Conservation (phyloP, 1,140 invertebrate genomes). For the Trichonephila inaurata region DNA sequence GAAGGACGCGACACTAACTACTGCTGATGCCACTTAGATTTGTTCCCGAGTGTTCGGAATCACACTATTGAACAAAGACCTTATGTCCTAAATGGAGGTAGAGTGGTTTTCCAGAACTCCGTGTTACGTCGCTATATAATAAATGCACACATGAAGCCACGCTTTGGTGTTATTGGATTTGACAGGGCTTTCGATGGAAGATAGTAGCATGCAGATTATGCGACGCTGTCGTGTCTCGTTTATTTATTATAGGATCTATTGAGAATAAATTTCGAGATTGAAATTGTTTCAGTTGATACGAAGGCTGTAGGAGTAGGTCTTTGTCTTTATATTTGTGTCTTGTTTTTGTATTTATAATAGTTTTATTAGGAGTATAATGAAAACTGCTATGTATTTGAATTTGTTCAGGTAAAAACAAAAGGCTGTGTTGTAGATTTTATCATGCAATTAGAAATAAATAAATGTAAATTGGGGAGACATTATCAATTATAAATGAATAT, state of each 20-base stretch:
- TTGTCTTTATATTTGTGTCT: too few relatives aligned
- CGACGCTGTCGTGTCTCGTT: neutral
- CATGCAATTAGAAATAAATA: too few relatives aligned
- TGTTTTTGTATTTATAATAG: too few relatives aligned
- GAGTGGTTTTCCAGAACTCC: slow-evolving; percentile 3
- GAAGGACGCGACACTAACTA: slow-evolving; percentile 43
- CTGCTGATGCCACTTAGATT: slow-evolving; percentile 48
- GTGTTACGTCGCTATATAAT: slow-evolving; percentile 23
- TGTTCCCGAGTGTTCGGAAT: neutral
- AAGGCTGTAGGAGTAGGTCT: too few relatives aligned
- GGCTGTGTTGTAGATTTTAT: too few relatives aligned
- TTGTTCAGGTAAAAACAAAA: too few relatives aligned
- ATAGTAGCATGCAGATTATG: neutral
- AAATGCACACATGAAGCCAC: slow-evolving; percentile 15
- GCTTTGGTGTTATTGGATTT: slow-evolving; percentile 12
- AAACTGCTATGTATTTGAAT: too few relatives aligned
- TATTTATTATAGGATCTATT: neutral
- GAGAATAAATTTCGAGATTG: neutral
- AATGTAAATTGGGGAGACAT: too few relatives aligned
- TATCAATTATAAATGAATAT: too few relatives aligned
- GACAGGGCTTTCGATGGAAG: neutral
- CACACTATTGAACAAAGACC: slow-evolving; percentile 29
- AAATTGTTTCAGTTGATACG: neutral
- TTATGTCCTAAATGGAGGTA: slow-evolving; percentile 42
- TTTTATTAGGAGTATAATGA: too few relatives aligned